A percentile compares a stretch with the other conserved stretches of the same genome.
Conservation (phyloP, 2,797 vertebrate genomes). For the Carcharodon carcharias region DNA sequence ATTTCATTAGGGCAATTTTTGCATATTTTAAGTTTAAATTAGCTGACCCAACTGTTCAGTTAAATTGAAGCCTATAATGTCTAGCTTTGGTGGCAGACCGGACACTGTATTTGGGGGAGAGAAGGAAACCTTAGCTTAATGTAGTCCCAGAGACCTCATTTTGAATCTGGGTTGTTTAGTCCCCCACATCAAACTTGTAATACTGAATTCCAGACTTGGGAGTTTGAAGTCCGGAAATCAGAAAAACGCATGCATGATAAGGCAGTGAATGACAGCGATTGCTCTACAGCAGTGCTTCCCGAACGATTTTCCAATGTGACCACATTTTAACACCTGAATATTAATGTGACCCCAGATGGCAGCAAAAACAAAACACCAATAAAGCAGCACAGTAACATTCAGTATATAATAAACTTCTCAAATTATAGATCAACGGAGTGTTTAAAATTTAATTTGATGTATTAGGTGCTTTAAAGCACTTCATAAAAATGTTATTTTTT, state of each 20-base stretch:
- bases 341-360: no score
- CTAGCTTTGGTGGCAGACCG: neutral
- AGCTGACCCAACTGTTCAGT: neutral
- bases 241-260: neutral
- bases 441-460: no score
- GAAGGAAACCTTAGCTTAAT: neutral
- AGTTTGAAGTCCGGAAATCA: neutral
- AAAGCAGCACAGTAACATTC: no score
- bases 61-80: neutral
- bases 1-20: neutral
- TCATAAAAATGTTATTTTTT: no score
- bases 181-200: neutral
- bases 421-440: no score
- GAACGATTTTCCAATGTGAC: no score
- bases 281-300: no score
- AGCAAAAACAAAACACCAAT: no score
- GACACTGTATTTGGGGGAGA: neutral
- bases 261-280: no score
- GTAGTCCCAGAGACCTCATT: neutral
- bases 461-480: no score
- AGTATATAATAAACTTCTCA: no score
- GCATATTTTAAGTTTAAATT: neutral
- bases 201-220: neutral
- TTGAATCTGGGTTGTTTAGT: neutral
- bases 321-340: no score